Evolutionary conservation across 2,113 vertebrate genomes (phyloP), one percentile per base, ranked within the genome.

Genomic region (Sarotherodon lohbergeri): DNA sequence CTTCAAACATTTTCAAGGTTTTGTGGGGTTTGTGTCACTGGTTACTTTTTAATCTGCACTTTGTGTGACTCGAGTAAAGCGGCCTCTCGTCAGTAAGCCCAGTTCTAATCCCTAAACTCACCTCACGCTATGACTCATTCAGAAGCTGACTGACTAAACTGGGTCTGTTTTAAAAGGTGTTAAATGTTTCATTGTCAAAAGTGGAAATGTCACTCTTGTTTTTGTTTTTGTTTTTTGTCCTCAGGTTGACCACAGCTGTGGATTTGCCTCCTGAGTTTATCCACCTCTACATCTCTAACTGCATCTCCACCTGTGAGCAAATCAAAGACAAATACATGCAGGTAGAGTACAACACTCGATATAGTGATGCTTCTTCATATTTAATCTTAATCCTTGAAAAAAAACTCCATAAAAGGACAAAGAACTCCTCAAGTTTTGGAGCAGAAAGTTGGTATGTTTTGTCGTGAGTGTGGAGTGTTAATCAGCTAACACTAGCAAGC

Each of bases 301-400:
- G 99, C 90, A 99, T 99, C 94, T 99, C 99, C 55, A 99, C 99
- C 66, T 99, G 99, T 95, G 99, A 99, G 94, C 98, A 99, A 84
- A 99, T 99, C 95, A 99, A 99, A 95, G 99, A 99, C 96, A 99
- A 99, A 86, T 99, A 99, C 81, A 99, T 99, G 99, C 99, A 99
- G 98, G 98, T 99, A 93, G 32, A 16, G 12, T 1, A 4, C 16
- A 7, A 29, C 22, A 52, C 71, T 8, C 9, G 16, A 73, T 48
- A 0, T 27, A 76, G 13, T 73, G 24, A 46, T 27, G 22, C 41
- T 27, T 17, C 41, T 76, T 76, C 5, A 46, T 73, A 27, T 43
- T 46, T 27, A 73, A 43, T 73, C 39, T 27, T 46, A 16, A 73
- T 27, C 66, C 39, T 46, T 3, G 29, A 5, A 17, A 5, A 1